Base-by-base conservation (phyloP, 2,888 invertebrate genomes). In the Branchipolynoe longqiensis region DNA sequence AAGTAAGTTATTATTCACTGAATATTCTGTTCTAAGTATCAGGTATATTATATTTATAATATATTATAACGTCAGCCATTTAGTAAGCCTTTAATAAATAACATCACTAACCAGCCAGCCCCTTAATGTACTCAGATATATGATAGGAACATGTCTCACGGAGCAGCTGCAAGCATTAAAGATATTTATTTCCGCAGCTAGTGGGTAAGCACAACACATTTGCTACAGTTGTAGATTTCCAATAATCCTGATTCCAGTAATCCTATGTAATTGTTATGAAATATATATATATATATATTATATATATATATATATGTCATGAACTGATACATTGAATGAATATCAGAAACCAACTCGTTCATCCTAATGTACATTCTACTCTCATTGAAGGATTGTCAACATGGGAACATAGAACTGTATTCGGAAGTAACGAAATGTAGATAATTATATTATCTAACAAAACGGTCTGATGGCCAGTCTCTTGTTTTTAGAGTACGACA, bases 121-220 rank as follows among this genome's bases (percentile, higher is more conserved):
- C 58, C 82, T 82, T 90, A 89, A 88, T 86, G 85, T n/a, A 12
- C 22, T 22, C 64, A 93, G 92, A 84, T 94, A 94, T 84, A 93
- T 94, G 93, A 92, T 92, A 86, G 93, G 94, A 0, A 92, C 92
- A n/a, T 91, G 92, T 87, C 86, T 94, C 74, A 92, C 90, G 89
- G 93, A 94, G 88, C 93, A 93, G 85, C 88, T 94, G 36, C 89
- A 90, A 85, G 91, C 92, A n/a, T 88, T 94, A 54, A 88, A 91
- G 73, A 92, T 94, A 82, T 94, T 94, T 87, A 85, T 94, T 28
- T 91, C 93, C 40, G 93, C 93, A 78, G 92, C 93, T 22, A 93
- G 93, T 90, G 93, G 94, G 93, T 93, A 90, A 89, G 93, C 25
- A 58, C 18, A 48, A 48, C 8, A 48, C 8, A 48, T 18, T 48